Base-by-base conservation (phyloP, 2,888 invertebrate genomes). In the Papilio gigon region DNA sequence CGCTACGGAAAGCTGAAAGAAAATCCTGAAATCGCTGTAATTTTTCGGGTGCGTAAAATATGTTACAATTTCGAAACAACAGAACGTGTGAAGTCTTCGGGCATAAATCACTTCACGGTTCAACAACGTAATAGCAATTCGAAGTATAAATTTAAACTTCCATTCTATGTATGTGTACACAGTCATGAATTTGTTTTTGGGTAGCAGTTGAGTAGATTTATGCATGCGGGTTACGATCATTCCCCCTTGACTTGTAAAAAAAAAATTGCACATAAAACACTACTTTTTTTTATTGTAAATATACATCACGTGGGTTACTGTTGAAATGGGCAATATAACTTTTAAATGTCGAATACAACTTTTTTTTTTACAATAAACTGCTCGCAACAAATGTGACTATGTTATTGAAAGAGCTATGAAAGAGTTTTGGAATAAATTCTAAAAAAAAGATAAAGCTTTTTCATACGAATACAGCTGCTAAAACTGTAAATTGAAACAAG, bases 51-150 rank as follows among this genome's bases (percentile, higher is more conserved):
- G 68, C 63, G 71, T 70, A 70, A 72, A 71, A 72, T 72, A 68
- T 68, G 71, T 70, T 70, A 58, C 66, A 70, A 65, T 70, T 71
- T 62, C 70, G 69, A 71, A 71, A 74, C 70, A 73, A 73, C 67
- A 70, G 72, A 69, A 71, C 65, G 73, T 71, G 71, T 70, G 70
- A 71, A 73, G 70, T 71, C 73, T 71, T 70, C 68, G 65, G 44
- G 37, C 70, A 67, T 71, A 73, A 74, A 74, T 74, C 74, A 74
- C 71, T 73, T 74, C 70, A 73, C 71, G 72, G 64, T 71, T 70
- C 65, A 74, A 69, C 73, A 70, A 68, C 69, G 68, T 71, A 62
- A 72, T 70, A 69, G 71, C 71, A 68, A 71, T 73, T 73, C 71
- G 65, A 70, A 70, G 70, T 71, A 73, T 71, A 72, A 73, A 72